These are phyloP conservation scores for Grammomys surdaster DNA, from an alignment of 2,113 vertebrate genomes.

Conservation along the genomic window DNA sequence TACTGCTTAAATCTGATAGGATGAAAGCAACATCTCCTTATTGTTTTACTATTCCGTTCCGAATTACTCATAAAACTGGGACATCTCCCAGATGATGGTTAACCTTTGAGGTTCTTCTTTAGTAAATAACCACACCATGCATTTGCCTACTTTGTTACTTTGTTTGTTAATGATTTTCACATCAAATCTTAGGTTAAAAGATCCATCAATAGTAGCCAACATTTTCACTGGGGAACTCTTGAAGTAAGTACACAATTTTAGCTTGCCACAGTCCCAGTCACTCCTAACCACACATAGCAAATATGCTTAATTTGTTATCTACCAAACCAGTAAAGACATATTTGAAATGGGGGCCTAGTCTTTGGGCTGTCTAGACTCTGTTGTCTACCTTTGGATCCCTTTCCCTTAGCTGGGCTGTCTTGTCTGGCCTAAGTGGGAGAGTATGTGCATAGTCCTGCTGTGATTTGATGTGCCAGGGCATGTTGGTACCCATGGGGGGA, in stretches of 20 bases:
- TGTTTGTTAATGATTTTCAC: slow-evolving; percentile 26
- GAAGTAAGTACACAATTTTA: neutral
- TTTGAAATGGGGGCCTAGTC: neutral
- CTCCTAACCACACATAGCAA: neutral
- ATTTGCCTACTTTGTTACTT: neutral
- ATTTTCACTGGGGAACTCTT: neutral
- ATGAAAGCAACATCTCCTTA: neutral
- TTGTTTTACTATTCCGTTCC: neutral
- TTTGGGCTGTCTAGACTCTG: no score
- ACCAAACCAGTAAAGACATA: neutral
- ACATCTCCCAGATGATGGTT: neutral
- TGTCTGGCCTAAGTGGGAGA: no score
- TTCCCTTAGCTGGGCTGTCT: no score
- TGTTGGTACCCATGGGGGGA: no score
- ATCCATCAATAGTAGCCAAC: neutral
- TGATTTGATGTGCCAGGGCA: no score
- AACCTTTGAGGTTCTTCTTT: neutral
- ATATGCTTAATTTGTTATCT: neutral
- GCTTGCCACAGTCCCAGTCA: neutral
- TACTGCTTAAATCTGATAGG: neutral
- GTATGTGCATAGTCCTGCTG: no score
- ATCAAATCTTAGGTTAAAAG: slow-evolving; percentile 20
- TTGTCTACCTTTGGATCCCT: no score
- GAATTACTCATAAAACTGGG: neutral
- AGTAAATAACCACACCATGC: neutral